A percentile compares a stretch with the other conserved stretches of the same genome.
These are phyloP conservation scores for Picathartes gymnocephalus DNA, from an alignment of 2,113 vertebrate species.

Conservation along the genomic window DNA sequence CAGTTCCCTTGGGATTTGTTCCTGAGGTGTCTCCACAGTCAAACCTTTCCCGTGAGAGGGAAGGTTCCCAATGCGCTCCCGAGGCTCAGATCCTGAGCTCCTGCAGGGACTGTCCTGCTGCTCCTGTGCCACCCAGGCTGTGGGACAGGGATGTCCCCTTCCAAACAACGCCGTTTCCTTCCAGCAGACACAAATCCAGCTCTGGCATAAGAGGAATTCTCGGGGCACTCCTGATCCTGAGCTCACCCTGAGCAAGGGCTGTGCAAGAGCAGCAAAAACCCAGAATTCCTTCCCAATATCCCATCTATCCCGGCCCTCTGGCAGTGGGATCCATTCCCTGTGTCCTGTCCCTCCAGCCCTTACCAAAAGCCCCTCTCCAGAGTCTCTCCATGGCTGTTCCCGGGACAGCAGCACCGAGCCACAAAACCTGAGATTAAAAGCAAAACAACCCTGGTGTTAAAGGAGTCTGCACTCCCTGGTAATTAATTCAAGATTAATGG, in stretches of 20 bases:
- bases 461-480: slow-evolving; percentile 33
- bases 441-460: slow-evolving; percentile 25
- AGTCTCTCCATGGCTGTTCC: neutral
- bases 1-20: neutral
- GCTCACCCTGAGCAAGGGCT: too few species aligned
- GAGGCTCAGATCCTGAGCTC: neutral
- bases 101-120: neutral
- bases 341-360: neutral
- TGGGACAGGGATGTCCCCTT: neutral
- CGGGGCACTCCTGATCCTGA: neutral
- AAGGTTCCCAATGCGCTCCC: neutral
- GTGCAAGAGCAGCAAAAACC: neutral
- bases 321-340: neutral
- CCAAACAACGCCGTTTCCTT: neutral
- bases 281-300: neutral
- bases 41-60: neutral
- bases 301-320: accelerated
- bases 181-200: neutral
- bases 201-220: neutral
- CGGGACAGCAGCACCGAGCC: neutral
- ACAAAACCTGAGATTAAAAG: slow-evolving; percentile 20
- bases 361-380: neutral
- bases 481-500: slow-evolving; percentile 64
- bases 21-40: neutral
- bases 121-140: neutral